These are phyloP conservation scores for Sinohyriopsis cumingii DNA, from an alignment of 2,888 invertebrate genomes.

Conservation along the genomic window DNA sequence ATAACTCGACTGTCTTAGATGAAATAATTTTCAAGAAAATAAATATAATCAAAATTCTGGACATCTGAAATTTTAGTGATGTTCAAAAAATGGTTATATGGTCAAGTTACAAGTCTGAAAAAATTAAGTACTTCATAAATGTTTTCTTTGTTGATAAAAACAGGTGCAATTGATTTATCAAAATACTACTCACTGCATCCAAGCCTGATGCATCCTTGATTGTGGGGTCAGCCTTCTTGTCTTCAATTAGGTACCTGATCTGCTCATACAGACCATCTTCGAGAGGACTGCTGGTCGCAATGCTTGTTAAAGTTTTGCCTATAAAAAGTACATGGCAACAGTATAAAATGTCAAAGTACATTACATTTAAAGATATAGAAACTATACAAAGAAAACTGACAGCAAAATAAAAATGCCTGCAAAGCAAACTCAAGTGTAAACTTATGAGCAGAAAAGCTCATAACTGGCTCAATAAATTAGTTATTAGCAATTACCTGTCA, in stretches of 20 bases:
- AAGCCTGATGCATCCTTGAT: conserved; percentile 69
- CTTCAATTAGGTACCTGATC: conserved; percentile 71
- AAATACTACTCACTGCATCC: conserved; percentile 69
- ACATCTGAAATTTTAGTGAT: too few relatives aligned
- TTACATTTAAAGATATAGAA: background rate
- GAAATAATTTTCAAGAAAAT: too few relatives aligned
- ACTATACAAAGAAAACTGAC: background rate
- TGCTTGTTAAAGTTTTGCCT: conserved; percentile 72
- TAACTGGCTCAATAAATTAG: too few relatives aligned
- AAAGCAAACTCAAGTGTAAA: too few relatives aligned
- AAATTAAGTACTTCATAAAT: too few relatives aligned
- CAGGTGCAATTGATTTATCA: background rate
- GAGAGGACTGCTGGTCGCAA: conserved; percentile 67
- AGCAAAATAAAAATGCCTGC: background rate
- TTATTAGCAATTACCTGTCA: too few relatives aligned
- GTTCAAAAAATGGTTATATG: too few relatives aligned
- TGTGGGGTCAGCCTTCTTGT: conserved; percentile 71
- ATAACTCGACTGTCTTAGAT: too few relatives aligned
- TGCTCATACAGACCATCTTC: conserved; percentile 63
- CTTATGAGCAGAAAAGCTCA: too few relatives aligned
- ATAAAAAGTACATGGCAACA: conserved; percentile 10
- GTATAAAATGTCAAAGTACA: background rate
- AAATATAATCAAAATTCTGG: too few relatives aligned
- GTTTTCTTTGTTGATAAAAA: background rate
- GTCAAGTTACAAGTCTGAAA: too few relatives aligned